A percentile compares a stretch with the other conserved stretches of the same genome.
These are phyloP conservation scores for Colius striatus DNA, from an alignment of 2,113 vertebrate species.

Conservation along the genomic window DNA sequence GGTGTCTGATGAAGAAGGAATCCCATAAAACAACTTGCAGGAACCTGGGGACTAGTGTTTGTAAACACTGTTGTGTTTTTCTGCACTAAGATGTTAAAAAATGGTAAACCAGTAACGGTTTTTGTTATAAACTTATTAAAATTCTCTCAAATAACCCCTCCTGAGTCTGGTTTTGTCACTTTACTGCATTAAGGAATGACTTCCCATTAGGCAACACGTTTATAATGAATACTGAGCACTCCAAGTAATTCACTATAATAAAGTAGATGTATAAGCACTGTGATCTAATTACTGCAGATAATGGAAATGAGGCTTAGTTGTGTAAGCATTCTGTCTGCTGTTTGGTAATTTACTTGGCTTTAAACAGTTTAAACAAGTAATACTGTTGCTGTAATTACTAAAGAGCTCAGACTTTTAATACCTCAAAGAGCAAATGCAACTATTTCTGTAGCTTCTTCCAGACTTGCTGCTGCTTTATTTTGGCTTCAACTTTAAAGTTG, in stretches of 20 bases:
- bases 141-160: rapidly evolving
- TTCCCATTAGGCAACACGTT: rapidly evolving
- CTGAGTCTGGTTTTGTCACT: not conserved
- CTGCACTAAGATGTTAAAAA: not conserved
- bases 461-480: not conserved
- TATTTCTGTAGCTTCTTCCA: not conserved
- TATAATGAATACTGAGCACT: not conserved
- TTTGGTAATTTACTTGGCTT: not conserved
- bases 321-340: not conserved
- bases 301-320: not conserved
- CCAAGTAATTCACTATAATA: rapidly evolving
- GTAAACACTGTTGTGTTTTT: rapidly evolving
- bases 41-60: not conserved
- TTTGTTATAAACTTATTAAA: not conserved
- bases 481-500: not conserved
- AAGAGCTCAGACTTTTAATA: not conserved
- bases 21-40: rapidly evolving
- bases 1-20: not conserved
- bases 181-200: not conserved
- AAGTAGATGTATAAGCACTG: not conserved
- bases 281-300: not conserved
- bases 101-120: not conserved
- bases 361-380: not conserved
- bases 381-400: not conserved
- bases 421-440: not conserved